phyloP scores from a whole-genome alignment of 2,888 invertebrate genomes.

The Hypena proboscidalis region DNA sequence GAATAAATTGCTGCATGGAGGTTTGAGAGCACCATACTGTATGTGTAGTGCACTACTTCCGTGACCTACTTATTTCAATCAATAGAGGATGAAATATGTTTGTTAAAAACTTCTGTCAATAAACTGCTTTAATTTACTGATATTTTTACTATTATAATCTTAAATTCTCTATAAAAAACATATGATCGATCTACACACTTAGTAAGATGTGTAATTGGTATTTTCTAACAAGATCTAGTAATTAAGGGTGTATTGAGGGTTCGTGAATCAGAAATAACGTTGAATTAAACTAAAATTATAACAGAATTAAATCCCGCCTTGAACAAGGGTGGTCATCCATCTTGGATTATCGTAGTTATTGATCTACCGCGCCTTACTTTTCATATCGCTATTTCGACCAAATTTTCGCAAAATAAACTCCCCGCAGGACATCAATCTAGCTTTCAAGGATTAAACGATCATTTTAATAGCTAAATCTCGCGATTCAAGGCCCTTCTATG shows the following conservation, averaged over 20 bases:
- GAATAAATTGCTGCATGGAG: no score
- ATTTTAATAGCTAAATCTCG: constrained; percentile 44
- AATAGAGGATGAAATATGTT: constrained; percentile 16
- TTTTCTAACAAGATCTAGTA: constrained; percentile 1
- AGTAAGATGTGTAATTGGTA: not conserved
- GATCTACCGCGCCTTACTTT: constrained; percentile 54
- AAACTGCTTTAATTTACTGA: not conserved
- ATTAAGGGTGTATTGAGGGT: constrained; percentile 5
- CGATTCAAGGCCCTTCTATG: constrained; percentile 56
- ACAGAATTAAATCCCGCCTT: constrained; percentile 46
- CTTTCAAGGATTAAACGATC: constrained; percentile 31
- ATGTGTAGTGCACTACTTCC: no score
- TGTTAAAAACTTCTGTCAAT: not conserved
- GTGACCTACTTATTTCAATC: constrained; percentile 30
- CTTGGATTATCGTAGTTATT: constrained; percentile 68
- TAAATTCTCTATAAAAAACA: constrained; percentile 16
- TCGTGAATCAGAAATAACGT: constrained; percentile 27
- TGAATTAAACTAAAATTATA: constrained; percentile 56
- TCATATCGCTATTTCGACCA: constrained; percentile 15
- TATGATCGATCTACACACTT: constrained; percentile 10
- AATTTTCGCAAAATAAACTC: constrained; percentile 20
- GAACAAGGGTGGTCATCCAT: constrained; percentile 64
- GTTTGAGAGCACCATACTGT: no score
- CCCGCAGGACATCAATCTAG: constrained; percentile 16
- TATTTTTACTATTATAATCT: not conserved